Conservation (phyloP, 1,140 invertebrate genomes). For the Diachasmimorpha longicaudata region DNA sequence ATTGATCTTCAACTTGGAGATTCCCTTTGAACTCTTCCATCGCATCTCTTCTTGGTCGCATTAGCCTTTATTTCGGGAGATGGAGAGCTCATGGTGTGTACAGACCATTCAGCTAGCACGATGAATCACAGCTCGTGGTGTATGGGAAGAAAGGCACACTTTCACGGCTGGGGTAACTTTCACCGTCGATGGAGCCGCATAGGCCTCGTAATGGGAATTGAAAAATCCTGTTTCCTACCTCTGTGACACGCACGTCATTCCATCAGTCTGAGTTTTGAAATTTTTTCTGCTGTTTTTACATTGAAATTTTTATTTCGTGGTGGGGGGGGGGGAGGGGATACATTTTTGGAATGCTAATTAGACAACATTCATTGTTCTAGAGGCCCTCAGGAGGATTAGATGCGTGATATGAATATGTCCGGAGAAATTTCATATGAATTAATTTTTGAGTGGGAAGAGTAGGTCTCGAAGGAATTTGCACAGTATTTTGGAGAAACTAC, state of each 20-base stretch:
- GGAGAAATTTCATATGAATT: no score
- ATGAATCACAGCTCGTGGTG: conserved; percentile 51
- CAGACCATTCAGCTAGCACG: conserved; percentile 31
- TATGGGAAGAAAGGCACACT: conserved; percentile 61
- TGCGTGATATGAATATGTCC: no score
- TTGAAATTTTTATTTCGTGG: not conserved
- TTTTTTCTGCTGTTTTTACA: not conserved
- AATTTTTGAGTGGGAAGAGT: no score
- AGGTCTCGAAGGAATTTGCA: no score
- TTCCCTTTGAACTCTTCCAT: no score
- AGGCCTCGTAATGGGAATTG: conserved; percentile 41
- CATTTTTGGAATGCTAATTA: no score
- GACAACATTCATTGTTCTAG: no score
- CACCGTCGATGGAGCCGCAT: conserved; percentile 58
- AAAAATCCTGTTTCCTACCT: conserved; percentile 46
- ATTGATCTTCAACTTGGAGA: no score
- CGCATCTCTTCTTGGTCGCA: not conserved
- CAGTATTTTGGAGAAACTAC: no score
- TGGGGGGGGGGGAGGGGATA: not conserved
- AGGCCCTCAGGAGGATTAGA: not conserved
- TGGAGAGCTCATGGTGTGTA: conserved; percentile 15
- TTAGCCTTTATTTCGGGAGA: not conserved
- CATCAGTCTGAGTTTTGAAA: not conserved
- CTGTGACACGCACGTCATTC: conserved; percentile 13
- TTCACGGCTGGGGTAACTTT: conserved; percentile 60